Evolutionary conservation across 1,140 invertebrate species (phyloP).

Genomic region (Colletes gigas): DNA sequence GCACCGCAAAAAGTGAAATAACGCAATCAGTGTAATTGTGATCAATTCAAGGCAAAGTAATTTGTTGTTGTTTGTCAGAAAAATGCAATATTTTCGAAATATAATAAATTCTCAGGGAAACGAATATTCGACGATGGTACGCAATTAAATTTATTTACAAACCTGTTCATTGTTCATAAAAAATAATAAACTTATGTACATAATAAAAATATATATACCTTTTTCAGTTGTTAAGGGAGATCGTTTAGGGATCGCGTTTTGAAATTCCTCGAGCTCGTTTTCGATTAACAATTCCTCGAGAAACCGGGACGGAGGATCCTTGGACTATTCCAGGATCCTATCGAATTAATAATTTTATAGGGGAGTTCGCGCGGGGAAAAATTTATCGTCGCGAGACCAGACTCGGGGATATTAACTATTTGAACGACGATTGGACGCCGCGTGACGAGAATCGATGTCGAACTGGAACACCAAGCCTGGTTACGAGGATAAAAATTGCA

Average conservation of each 20-base stretch:
- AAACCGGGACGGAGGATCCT: not conserved
- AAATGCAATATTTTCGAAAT: not conserved
- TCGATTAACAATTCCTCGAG: not conserved
- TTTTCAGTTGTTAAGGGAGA: too few relatives aligned
- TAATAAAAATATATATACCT: too few relatives aligned
- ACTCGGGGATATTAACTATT: slow-evolving; percentile 17
- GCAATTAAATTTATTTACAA: too few relatives aligned
- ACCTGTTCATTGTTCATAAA: too few relatives aligned
- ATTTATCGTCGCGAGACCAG: slow-evolving; percentile 1
- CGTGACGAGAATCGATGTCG: slow-evolving; percentile 39
- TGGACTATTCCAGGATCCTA: not conserved
- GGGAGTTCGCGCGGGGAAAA: not conserved
- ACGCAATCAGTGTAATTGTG: not conserved
- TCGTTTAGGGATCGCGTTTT: not conserved
- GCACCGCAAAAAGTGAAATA: not conserved
- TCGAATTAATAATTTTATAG: slow-evolving; percentile 16
- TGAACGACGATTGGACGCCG: slow-evolving; percentile 21
- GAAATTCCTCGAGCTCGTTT: not conserved
- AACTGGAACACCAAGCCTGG: slow-evolving; percentile 10
- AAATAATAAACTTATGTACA: too few relatives aligned
- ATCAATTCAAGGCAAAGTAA: not conserved
- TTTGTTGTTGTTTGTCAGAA: not conserved
- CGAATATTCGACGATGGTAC: too few relatives aligned
- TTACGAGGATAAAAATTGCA: slow-evolving; percentile 38
- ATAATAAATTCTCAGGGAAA: too few relatives aligned